These are phyloP conservation scores for Anser brachyrhynchus DNA, from an alignment of 2,113 vertebrate genomes.

Conservation along the genomic window DNA sequence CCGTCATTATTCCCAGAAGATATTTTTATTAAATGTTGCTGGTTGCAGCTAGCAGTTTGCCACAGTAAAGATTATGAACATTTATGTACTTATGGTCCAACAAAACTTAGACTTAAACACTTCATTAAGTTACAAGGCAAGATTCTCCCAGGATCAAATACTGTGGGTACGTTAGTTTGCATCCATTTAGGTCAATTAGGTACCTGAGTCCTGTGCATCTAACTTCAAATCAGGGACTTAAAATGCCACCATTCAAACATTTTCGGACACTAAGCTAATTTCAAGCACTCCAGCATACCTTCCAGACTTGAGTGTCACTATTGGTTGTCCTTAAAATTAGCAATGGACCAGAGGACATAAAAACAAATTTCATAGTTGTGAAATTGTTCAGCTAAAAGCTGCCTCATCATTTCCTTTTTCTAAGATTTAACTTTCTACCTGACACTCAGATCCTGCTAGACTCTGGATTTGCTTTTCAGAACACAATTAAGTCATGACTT, in stretches of 20 bases:
- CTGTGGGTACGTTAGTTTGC: background rate
- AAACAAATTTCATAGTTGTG: background rate
- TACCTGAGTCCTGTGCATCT: background rate
- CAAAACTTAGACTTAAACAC: background rate
- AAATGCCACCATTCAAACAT: background rate
- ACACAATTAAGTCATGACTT: background rate
- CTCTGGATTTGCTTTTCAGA: background rate
- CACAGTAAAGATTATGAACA: background rate
- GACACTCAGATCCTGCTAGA: background rate
- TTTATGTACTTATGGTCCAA: background rate
- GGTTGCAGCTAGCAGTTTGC: background rate
- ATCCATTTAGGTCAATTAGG: conserved; percentile 27
- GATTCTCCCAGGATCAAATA: conserved; percentile 1
- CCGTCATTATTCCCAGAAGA: background rate
- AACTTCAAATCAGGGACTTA: conserved; percentile 2
- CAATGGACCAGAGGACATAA: background rate
- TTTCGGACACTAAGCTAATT: background rate
- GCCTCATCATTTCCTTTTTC: background rate
- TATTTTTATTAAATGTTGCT: background rate
- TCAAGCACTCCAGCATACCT: background rate
- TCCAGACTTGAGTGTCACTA: background rate
- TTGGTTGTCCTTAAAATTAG: background rate
- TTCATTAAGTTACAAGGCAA: conserved; percentile 28
- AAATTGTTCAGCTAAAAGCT: background rate
- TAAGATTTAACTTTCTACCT: background rate